Percentiles rank a stretch among this genome's conserved stretches.
These are phyloP conservation scores for Oligia fasciuncula DNA, from an alignment of 2,888 invertebrate species.

Conservation along the genomic window DNA sequence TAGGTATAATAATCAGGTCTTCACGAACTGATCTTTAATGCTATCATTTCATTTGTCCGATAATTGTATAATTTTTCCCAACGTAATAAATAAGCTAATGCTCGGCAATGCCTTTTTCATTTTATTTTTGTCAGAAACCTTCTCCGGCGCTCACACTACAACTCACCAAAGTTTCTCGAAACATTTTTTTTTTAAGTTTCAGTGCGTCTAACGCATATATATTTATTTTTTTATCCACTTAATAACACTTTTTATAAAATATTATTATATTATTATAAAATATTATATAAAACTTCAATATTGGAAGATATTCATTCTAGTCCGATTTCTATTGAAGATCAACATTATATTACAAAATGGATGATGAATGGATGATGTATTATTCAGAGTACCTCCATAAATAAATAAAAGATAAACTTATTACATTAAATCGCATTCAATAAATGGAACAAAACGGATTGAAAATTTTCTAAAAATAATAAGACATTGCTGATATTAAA, in stretches of 20 bases:
- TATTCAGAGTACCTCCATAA: neutral
- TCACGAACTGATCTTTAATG: too few species aligned
- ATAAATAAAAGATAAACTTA: neutral
- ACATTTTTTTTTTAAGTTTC: too few species aligned
- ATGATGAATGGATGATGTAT: neutral
- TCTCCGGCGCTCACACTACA: too few species aligned
- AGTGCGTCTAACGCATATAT: too few species aligned
- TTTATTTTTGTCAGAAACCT: too few species aligned
- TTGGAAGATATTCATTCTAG: neutral
- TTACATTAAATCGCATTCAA: neutral
- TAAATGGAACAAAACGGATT: neutral
- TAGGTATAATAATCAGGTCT: neutral
- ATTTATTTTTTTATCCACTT: neutral
- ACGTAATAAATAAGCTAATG: too few species aligned
- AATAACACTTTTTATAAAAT: neutral
- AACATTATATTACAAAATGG: neutral
- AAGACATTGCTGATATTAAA: neutral
- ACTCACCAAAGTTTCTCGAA: too few species aligned
- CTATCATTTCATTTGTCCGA: neutral
- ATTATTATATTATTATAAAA: neutral
- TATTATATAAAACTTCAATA: constrained; percentile 7
- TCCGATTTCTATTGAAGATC: neutral
- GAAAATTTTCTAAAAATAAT: neutral
- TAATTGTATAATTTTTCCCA: neutral
- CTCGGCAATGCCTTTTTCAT: too few species aligned